Base-by-base conservation (phyloP, 2,797 vertebrate genomes). In the Darevskia mixta region DNA sequence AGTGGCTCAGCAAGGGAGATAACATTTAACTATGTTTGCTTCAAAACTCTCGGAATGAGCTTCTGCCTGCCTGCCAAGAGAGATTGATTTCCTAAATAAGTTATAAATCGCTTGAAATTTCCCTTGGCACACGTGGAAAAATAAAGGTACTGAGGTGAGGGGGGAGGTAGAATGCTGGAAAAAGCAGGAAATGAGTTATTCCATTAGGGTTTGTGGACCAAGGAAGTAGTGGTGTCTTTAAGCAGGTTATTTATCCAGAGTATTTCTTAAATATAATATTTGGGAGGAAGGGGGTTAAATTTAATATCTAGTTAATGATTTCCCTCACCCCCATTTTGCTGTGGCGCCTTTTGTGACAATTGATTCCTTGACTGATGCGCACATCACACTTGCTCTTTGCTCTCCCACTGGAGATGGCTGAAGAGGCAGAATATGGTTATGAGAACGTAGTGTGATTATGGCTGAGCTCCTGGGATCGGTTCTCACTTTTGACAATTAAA, bases 11-110 rank as follows among this genome's bases (percentile, higher is more conserved):
- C 43, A 0, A 8, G 87, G 88, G 86, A 93, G 87, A 94, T 82
- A 95, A 90, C 84, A 93, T 92, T 93, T 88, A 89, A 67, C 85
- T 85, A 78, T 83, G 82, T 91, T 94, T 96, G 88, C 91, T 95
- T 92, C 86, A 83, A 92, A 94, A 92, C 79, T 88, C 81, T 66
- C 85, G 69, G 85, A 91, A 93, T 88, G 88, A 91, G 87, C 83
- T 93, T 87, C 86, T 83, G 83, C 88, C 90, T 90, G 61, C 87
- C 89, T 93, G 89, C 85, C 7, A 0, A 45, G 49, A 85, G 87
- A 93, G 92, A 95, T 41, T 69, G 85, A 92, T 91, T 94, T 94
- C 76, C 76, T 76, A 58, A 89, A 66, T 18, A 85, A 89, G 87
- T 92, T 55, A 55, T 90, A 95, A 94, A 94, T 92, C 23, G 2